Base-by-base conservation (phyloP, 2,888 invertebrate genomes). In the Pyrrhia umbra region DNA sequence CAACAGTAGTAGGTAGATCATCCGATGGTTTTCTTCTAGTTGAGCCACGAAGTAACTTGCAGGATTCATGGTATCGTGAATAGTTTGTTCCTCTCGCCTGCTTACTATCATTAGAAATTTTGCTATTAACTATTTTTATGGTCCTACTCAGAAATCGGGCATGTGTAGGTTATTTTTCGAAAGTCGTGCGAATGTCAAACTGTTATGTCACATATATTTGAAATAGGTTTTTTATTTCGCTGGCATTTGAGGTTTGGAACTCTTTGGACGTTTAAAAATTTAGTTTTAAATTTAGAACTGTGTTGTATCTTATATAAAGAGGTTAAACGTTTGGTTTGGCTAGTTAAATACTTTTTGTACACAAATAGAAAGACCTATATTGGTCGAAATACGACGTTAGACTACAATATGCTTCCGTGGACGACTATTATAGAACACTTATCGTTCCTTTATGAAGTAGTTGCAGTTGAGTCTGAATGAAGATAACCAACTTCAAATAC, bases 11-110 rank as follows among this genome's bases (percentile, higher is more conserved):
- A 81, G 23, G 20, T 67, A 81, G 13, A 81, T 45, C 8, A 49
- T n/a, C 16, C 37, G 60, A 16, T 79, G 63, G 42, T 79, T 56
- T 30, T 79, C 77, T 21, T 79, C 79, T 0, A 79, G 23, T 3
- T 58, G 51, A 15, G 49, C n/a, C 13, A 79, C 40, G 0, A 79
- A 4, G n/a, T 50, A 66, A 2, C 81, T 66, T n/a, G 54, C 59
- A 9, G 64, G 62, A 65, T 79, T 77, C 81, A 81, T 81, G 39
- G 16, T 68, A 42, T 54, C 50, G 6, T 6, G 1, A 18, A 2
- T 39, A 37, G 0, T 15, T 15, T 18, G 6, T 25, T 70, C 49
- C 13, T 20, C 23, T 49, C 54, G 15, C 27, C 15, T 27, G 23
- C 16, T 46, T 8, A 46, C 20, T 65, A 66, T 59, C 59, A 67